These are phyloP conservation scores for Drosophila demipolita DNA, from an alignment of 2,888 invertebrate species.

Conservation along the genomic window DNA sequence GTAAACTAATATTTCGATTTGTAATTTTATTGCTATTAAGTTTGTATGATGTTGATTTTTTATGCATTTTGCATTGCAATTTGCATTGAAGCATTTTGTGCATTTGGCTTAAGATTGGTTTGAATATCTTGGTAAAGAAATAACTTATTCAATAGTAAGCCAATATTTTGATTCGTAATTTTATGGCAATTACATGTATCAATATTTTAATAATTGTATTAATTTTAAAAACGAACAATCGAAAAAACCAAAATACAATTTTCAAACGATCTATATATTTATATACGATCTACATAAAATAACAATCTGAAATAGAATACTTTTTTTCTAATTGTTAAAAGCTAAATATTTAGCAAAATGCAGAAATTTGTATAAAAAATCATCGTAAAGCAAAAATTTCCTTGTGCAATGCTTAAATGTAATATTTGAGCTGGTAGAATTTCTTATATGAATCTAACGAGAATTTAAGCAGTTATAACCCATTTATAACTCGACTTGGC, in stretches of 20 bases:
- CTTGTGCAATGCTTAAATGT: not conserved
- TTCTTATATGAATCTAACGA: not conserved
- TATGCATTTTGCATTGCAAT: not conserved
- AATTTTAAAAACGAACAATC: not conserved
- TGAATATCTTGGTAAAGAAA: not conserved
- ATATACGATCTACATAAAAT: accelerated
- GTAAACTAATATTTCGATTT: not conserved
- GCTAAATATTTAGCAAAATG: not conserved
- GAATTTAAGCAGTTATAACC: not conserved
- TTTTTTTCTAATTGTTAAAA: not conserved
- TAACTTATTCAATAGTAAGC: not conserved
- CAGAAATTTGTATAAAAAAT: not conserved
- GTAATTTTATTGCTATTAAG: not conserved
- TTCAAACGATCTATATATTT: not conserved
- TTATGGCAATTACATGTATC: not conserved
- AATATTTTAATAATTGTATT: not conserved
- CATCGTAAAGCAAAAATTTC: too few relatives aligned
- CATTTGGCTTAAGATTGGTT: not conserved
- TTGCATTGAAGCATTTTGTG: too few relatives aligned
- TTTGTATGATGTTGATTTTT: not conserved
- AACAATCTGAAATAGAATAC: not conserved
- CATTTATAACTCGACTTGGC: not conserved
- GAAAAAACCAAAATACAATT: not conserved
- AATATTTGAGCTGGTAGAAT: not conserved
- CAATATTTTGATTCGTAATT: too few relatives aligned